phyloP scores from a whole-genome alignment of 1,140 invertebrate genomes.

The Philotrypesis tridentata region DNA sequence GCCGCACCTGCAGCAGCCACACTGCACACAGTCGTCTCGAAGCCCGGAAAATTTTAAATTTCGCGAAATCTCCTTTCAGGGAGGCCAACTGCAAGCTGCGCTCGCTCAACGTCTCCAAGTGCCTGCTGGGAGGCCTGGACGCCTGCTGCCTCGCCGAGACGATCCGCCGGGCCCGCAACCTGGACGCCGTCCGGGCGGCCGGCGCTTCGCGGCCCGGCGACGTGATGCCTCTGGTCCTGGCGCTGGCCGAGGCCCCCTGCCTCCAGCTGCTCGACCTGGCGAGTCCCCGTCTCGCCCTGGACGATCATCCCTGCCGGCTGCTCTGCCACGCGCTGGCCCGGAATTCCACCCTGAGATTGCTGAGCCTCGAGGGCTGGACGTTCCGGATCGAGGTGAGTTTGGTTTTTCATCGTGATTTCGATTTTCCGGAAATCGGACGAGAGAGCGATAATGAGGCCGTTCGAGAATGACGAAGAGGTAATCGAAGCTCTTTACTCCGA shows the following conservation, averaged over 20 bases:
- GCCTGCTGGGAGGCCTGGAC: slow-evolving; percentile 29
- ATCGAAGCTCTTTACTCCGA: too few relatives aligned
- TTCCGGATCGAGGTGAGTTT: slow-evolving; percentile 75
- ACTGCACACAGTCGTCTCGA: too few relatives aligned
- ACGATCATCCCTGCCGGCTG: slow-evolving; percentile 72
- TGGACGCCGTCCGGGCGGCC: slow-evolving; percentile 21
- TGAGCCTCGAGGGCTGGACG: slow-evolving; percentile 76
- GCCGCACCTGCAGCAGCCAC: too few relatives aligned
- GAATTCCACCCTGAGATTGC: slow-evolving; percentile 72
- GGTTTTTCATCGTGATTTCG: neutral
- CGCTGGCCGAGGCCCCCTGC: slow-evolving; percentile 30
- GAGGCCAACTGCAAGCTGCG: slow-evolving; percentile 38
- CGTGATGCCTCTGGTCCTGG: slow-evolving; percentile 28
- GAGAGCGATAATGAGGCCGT: too few relatives aligned
- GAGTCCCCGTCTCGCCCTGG: slow-evolving; percentile 7
- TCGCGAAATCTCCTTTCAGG: neutral
- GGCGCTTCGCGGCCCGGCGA: slow-evolving; percentile 25
- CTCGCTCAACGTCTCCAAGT: slow-evolving; percentile 38
- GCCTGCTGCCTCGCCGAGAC: slow-evolving; percentile 37
- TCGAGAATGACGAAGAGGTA: too few relatives aligned
- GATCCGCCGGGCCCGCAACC: slow-evolving; percentile 21
- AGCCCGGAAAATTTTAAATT: too few relatives aligned
- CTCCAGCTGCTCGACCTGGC: slow-evolving; percentile 57
- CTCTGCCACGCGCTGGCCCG: slow-evolving; percentile 73
- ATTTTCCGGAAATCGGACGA: too few relatives aligned